phyloP scores from a whole-genome alignment of 2,888 invertebrate genomes.

The Eilema griseolum region DNA sequence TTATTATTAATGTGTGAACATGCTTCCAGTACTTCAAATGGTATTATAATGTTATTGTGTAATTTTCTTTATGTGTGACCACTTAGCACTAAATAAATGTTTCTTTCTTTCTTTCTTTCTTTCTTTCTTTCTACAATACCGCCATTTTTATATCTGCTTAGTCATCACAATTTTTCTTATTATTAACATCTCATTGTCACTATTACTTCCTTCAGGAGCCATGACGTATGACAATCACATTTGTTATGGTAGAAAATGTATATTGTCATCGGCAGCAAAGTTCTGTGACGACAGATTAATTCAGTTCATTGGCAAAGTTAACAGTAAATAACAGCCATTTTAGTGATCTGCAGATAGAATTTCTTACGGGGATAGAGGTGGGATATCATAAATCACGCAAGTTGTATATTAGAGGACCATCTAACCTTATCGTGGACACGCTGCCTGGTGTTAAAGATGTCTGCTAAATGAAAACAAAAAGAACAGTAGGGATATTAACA shows the following conservation, averaged over 20 bases:
- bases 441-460: background rate
- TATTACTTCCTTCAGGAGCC: background rate
- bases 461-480: background rate
- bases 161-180: background rate
- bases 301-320: background rate
- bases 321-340: slow-evolving; percentile 9
- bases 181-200: background rate
- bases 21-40: too few species aligned
- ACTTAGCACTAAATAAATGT: too few species aligned
- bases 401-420: slow-evolving; percentile 6
- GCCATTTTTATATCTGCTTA: background rate
- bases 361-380: background rate
- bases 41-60: too few species aligned
- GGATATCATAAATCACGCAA: slow-evolving; percentile 9
- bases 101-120: too few species aligned
- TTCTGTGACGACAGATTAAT: background rate
- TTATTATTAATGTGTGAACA: too few species aligned
- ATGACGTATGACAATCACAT: too few species aligned
- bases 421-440: background rate
- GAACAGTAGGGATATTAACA: too few species aligned
- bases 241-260: background rate
- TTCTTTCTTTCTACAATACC: background rate
- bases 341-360: background rate
- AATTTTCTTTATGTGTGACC: too few species aligned
- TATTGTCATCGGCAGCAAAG: background rate